These are phyloP conservation scores for Chrysolina haemoptera DNA, from an alignment of 2,888 invertebrate genomes.

Conservation along the genomic window DNA sequence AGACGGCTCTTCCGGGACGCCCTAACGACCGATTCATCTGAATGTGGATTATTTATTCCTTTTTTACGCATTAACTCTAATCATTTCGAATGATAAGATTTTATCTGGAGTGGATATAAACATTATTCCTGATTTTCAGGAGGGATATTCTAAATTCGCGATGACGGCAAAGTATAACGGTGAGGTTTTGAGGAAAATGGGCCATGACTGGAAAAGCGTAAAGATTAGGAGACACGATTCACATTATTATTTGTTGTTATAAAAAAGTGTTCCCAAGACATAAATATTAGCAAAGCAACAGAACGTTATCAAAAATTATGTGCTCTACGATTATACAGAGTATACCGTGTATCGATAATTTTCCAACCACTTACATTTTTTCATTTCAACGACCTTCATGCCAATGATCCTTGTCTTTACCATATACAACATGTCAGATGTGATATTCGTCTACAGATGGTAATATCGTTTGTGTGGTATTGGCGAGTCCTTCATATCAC, in stretches of 20 bases:
- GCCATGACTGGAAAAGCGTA: not conserved
- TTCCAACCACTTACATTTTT: too few species aligned
- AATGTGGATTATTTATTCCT: conserved; percentile 68
- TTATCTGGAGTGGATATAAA: conserved; percentile 64
- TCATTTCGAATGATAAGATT: conserved; percentile 67
- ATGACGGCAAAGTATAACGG: conserved; percentile 22
- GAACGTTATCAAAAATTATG: too few species aligned
- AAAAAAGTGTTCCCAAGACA: too few species aligned
- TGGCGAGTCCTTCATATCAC: too few species aligned
- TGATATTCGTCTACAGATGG: too few species aligned
- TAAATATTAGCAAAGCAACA: too few species aligned
- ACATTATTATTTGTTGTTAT: not conserved
- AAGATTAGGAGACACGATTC: not conserved
- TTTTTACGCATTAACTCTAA: conserved; percentile 66
- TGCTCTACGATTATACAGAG: too few species aligned
- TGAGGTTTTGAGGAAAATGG: conserved; percentile 1
- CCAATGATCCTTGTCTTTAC: too few species aligned
- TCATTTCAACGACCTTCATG: too few species aligned
- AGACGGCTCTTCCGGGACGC: conserved; percentile 59
- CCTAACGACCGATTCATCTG: conserved; percentile 68
- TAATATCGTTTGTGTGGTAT: too few species aligned
- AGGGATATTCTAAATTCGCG: conserved; percentile 40
- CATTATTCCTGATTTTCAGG: conserved; percentile 65
- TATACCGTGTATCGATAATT: too few species aligned
- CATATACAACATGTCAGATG: too few species aligned